Percentiles rank a stretch among this genome's conserved stretches.
Conservation (phyloP, 2,888 invertebrate species). For the Euplagia quadripunctaria region DNA sequence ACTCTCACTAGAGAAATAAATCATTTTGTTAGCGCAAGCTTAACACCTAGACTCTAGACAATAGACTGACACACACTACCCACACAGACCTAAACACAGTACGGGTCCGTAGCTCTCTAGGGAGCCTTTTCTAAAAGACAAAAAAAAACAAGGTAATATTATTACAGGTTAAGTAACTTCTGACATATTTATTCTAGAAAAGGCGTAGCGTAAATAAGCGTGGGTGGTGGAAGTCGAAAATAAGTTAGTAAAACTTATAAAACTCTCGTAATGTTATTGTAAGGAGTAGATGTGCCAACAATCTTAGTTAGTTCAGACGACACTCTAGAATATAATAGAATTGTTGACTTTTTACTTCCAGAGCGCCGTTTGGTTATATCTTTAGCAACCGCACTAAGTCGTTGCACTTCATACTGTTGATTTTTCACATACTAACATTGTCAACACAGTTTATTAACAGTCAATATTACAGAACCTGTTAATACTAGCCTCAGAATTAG, state of each 20-base stretch:
- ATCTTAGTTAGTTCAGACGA: conserved; percentile 55
- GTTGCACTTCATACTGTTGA: conserved; percentile 70
- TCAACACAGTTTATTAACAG: conserved; percentile 75
- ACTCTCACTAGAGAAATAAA: neutral
- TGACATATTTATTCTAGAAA: conserved; percentile 17
- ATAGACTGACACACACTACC: neutral
- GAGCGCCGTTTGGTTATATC: conserved; percentile 76
- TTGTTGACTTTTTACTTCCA: conserved; percentile 81
- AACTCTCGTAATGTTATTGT: conserved; percentile 43
- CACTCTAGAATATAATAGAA: conserved; percentile 73
- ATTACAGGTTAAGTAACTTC: conserved; percentile 8
- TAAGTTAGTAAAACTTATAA: conserved; percentile 33
- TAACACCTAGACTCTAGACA: neutral
- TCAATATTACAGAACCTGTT: conserved; percentile 64
- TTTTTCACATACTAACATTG: conserved; percentile 77
- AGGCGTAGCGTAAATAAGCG: conserved; percentile 8
- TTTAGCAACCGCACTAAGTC: conserved; percentile 81
- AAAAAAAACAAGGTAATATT: neutral
- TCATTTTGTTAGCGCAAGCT: neutral
- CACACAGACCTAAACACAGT: neutral
- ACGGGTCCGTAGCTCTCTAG: neutral
- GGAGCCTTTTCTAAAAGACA: neutral
- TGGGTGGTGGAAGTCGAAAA: conserved; percentile 33
- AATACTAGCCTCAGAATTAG: conserved; percentile 58
- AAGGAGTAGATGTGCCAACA: conserved; percentile 46